phyloP scores from a whole-genome alignment of 2,888 invertebrate species.

The Aelia acuminata region DNA sequence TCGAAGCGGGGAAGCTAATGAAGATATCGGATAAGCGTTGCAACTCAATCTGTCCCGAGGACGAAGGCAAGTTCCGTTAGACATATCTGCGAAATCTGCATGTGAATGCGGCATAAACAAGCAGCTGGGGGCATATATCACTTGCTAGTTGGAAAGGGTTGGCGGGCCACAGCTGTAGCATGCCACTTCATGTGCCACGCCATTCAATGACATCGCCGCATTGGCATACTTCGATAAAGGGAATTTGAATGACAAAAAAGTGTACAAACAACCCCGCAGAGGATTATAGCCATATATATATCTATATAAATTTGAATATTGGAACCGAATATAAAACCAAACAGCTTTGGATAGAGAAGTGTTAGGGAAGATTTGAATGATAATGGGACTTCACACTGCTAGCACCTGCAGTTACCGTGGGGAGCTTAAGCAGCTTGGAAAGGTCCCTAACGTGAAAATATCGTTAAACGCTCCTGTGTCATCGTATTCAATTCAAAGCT shows the following conservation, averaged over 20 bases:
- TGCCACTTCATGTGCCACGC: background rate
- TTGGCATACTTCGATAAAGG: too few species aligned
- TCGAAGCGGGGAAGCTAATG: background rate
- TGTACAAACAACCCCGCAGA: constrained; percentile 25
- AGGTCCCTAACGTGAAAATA: background rate
- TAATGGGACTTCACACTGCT: background rate
- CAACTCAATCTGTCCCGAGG: constrained; percentile 19
- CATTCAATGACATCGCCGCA: background rate
- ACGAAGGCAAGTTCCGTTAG: background rate
- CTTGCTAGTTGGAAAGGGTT: constrained; percentile 24
- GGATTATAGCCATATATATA: constrained; percentile 37
- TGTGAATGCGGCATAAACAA: constrained; percentile 15
- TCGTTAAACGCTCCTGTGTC: background rate
- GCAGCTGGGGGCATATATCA: constrained; percentile 42
- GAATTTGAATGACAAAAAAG: constrained; percentile 44
- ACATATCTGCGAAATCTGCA: constrained; percentile 26
- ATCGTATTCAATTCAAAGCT: background rate
- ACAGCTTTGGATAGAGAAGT: background rate
- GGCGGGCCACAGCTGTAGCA: background rate
- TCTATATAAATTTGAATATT: constrained; percentile 38
- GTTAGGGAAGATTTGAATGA: background rate
- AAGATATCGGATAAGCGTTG: constrained; percentile 28
- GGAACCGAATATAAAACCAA: constrained; percentile 4
- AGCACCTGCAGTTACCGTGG: constrained; percentile 32
- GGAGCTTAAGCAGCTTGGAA: background rate